These are phyloP conservation scores for Rallus limicola DNA, from an alignment of 2,113 vertebrate species.

Conservation along the genomic window DNA sequence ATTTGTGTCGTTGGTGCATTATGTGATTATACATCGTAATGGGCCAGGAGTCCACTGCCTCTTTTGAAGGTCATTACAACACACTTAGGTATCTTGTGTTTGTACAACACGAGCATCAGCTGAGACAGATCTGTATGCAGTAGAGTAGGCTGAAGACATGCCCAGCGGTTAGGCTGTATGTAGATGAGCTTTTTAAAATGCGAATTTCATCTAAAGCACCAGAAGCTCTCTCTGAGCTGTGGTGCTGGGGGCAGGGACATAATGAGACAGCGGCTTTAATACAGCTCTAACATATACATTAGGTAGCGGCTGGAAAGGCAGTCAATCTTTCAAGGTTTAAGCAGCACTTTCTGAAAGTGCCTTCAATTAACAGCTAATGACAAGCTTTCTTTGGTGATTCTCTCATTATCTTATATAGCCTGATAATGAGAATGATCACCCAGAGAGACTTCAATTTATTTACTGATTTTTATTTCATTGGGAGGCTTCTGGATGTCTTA, in stretches of 20 bases:
- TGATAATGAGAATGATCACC: slow-evolving; percentile 31
- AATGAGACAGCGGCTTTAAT: not conserved
- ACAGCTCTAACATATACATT: not conserved
- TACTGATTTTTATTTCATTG: slow-evolving; percentile 34
- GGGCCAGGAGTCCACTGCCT: not conserved
- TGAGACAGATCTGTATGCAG: not conserved
- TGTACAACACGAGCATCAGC: not conserved
- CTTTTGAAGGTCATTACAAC: not conserved
- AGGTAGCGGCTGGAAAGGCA: not conserved
- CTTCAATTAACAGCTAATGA: slow-evolving; percentile 45
- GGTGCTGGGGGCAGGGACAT: not conserved
- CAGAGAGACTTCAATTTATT: slow-evolving; percentile 28
- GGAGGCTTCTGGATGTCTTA: slow-evolving; percentile 8
- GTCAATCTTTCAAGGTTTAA: slow-evolving; percentile 41
- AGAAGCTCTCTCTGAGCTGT: not conserved
- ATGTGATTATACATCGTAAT: not conserved
- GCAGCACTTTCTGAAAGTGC: slow-evolving; percentile 28
- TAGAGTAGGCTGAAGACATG: not conserved
- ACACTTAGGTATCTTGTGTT: not conserved
- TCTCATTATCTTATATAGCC: not conserved
- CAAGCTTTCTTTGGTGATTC: not conserved
- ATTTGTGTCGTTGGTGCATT: not conserved
- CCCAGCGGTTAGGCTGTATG: not conserved
- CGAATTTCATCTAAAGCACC: not conserved
- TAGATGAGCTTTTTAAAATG: not conserved